Conservation (phyloP, 2,888 invertebrate genomes). For the Magallana nippona region DNA sequence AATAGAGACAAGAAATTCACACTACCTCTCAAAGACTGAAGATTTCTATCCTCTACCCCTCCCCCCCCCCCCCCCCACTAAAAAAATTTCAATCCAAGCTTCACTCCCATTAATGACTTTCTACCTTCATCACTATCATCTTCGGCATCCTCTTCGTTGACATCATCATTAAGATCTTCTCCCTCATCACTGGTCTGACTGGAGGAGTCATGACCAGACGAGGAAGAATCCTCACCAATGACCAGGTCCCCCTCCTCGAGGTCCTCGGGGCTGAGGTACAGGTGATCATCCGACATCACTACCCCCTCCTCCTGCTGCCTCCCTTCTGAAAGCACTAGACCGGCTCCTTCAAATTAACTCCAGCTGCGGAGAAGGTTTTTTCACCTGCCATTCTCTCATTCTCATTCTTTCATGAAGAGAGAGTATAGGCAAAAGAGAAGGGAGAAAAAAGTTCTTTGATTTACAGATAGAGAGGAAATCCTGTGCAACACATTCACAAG, state of each 20-base stretch:
- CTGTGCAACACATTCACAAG: constrained; percentile 32
- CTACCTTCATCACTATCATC: constrained; percentile 44
- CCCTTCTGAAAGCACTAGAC: not conserved
- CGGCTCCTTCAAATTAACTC: not conserved
- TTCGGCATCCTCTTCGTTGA: constrained; percentile 38
- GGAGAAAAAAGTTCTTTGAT: not conserved
- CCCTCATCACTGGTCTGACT: not conserved
- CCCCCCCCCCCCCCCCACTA: too few relatives aligned
- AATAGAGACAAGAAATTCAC: too few relatives aligned
- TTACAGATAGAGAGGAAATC: constrained; percentile 29
- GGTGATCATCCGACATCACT: constrained; percentile 60
- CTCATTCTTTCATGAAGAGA: too few relatives aligned
- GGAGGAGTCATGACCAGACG: constrained; percentile 1
- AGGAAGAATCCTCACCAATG: constrained; percentile 53
- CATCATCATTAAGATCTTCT: constrained; percentile 25
- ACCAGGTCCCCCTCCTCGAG: constrained; percentile 59
- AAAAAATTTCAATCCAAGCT: not conserved
- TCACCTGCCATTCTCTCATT: constrained; percentile 8
- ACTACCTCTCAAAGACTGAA: too few relatives aligned
- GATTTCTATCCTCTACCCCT: too few relatives aligned
- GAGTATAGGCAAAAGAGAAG: too few relatives aligned
- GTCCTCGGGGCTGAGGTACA: constrained; percentile 61
- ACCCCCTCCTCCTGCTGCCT: not conserved
- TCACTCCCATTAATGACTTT: not conserved
- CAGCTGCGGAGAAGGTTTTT: constrained; percentile 7